Conservation (phyloP, 2,113 vertebrate species). For the Cephalopholis sonnerati region DNA sequence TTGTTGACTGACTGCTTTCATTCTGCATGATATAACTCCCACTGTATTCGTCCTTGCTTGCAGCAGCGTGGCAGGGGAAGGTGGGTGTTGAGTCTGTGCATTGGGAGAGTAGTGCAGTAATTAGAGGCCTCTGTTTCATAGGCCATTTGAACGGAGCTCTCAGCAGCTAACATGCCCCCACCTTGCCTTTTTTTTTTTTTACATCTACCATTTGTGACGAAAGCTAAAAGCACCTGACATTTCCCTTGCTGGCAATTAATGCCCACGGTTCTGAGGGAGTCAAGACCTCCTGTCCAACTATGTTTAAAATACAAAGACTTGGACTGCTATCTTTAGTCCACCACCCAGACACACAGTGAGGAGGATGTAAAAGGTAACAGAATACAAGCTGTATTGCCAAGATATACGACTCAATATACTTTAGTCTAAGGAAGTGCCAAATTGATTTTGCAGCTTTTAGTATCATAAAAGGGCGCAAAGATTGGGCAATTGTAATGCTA, state of each 20-base stretch:
- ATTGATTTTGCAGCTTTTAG: background rate
- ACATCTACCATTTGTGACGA: conserved; percentile 48
- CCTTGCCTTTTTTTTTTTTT: background rate
- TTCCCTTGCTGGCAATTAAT: conserved; percentile 55
- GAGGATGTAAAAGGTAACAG: background rate
- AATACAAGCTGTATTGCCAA: background rate
- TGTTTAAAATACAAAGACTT: conserved; percentile 30
- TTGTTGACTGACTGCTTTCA: conserved; percentile 36
- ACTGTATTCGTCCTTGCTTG: conserved; percentile 22
- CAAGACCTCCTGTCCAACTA: background rate
- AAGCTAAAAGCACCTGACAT: conserved; percentile 69
- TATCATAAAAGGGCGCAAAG: background rate
- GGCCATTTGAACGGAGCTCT: conserved; percentile 52
- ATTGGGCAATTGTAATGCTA: background rate
- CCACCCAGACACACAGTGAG: conserved; percentile 5
- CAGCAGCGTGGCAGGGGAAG: conserved; percentile 15
- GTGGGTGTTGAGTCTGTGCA: conserved; percentile 45
- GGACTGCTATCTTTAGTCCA: conserved; percentile 35
- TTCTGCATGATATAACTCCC: conserved; percentile 12
- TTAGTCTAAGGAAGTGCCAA: background rate
- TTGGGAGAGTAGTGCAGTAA: conserved; percentile 31
- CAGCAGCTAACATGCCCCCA: conserved; percentile 1
- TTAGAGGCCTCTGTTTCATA: conserved; percentile 65
- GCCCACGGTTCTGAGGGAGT: background rate
- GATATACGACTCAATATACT: background rate